Evolutionary conservation across 2,888 invertebrate species (phyloP).

Genomic region (Xestia sexstrigata): DNA sequence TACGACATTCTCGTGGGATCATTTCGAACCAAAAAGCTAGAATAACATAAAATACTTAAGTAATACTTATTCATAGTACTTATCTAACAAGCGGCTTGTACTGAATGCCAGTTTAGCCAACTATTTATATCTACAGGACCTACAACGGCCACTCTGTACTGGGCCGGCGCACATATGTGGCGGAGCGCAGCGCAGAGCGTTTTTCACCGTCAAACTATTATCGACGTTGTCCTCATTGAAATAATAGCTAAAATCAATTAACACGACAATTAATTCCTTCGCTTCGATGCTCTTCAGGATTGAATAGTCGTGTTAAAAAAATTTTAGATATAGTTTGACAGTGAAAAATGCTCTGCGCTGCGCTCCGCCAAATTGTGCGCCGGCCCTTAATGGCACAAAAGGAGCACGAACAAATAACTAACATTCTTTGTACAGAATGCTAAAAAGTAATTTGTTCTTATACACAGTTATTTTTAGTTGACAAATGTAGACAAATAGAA

Average conservation of each 20-base stretch:
- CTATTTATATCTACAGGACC: neutral
- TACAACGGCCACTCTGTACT: neutral
- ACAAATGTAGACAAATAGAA: neutral
- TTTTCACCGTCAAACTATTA: too few relatives aligned
- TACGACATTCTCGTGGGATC: neutral
- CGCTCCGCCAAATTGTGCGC: too few relatives aligned
- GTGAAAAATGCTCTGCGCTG: too few relatives aligned
- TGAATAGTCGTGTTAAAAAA: too few relatives aligned
- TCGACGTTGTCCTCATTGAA: too few relatives aligned
- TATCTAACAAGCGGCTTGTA: constrained; percentile 7
- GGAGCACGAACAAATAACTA: neutral
- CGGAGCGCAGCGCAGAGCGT: too few relatives aligned
- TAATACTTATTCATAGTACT: neutral
- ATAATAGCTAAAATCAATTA: too few relatives aligned
- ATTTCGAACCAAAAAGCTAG: neutral
- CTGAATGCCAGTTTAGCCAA: neutral
- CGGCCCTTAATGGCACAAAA: neutral
- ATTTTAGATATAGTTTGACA: too few relatives aligned
- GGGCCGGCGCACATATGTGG: too few relatives aligned
- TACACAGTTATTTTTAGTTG: neutral
- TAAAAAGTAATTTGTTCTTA: neutral
- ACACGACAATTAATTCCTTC: too few relatives aligned
- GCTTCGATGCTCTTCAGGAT: too few relatives aligned
- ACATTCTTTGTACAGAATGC: neutral
- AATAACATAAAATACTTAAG: constrained; percentile 11